Conservation (phyloP, 2,888 invertebrate species). For the Lasioglossum oenotherae region DNA sequence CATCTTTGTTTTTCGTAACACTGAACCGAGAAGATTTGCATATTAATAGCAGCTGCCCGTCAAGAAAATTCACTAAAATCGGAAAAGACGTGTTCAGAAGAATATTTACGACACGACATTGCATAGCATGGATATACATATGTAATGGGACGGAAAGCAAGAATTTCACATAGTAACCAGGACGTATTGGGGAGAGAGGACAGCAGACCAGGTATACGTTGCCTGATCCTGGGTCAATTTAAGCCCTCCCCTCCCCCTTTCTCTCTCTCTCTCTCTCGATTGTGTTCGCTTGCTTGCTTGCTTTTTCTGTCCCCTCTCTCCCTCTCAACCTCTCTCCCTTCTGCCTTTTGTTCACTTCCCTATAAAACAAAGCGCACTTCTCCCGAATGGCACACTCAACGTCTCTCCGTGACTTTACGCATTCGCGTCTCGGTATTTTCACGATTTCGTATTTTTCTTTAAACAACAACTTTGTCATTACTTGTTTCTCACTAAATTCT, state of each 20-base stretch:
- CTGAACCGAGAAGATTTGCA: conserved; percentile 71
- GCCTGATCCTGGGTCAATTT: conserved; percentile 23
- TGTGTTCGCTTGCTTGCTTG: neutral
- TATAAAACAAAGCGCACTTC: conserved; percentile 74
- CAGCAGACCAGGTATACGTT: conserved; percentile 31
- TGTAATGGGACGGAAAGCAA: conserved; percentile 47
- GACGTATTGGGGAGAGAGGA: conserved; percentile 53
- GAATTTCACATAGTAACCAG: conserved; percentile 70
- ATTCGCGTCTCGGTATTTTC: conserved; percentile 28
- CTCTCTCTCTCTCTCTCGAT: conserved; percentile 5
- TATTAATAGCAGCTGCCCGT: conserved; percentile 77
- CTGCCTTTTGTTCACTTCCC: conserved; percentile 46
- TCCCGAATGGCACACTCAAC: conserved; percentile 68
- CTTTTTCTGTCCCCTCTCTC: neutral
- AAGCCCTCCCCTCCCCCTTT: neutral
- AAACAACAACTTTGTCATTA: neutral
- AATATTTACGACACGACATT: conserved; percentile 47
- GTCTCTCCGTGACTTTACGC: conserved; percentile 35
- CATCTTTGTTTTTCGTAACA: conserved; percentile 70
- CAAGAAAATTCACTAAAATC: conserved; percentile 44
- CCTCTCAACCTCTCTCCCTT: neutral
- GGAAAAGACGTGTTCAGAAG: conserved; percentile 40
- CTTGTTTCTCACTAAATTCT: neutral
- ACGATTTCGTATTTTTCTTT: neutral
- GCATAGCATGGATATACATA: conserved; percentile 39